Conservation (phyloP, 2,113 vertebrate genomes). For the Alexandromys fortis region DNA sequence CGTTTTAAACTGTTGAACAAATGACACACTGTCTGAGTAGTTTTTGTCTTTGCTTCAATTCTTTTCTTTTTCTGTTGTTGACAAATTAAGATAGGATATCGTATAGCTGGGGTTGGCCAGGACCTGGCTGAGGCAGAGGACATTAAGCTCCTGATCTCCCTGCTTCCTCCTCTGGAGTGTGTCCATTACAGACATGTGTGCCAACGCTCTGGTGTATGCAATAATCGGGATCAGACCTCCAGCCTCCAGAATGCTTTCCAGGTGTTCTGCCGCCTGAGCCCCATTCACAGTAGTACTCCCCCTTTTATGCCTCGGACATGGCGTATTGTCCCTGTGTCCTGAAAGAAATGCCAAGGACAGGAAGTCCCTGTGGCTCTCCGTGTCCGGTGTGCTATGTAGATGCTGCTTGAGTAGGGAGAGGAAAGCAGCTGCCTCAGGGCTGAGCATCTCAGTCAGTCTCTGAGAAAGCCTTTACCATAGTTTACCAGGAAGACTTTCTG, state of each 20-base stretch:
- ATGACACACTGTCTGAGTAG: not conserved
- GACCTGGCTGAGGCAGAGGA: not conserved
- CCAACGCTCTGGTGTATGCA: not conserved
- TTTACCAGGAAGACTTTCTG: slow-evolving; percentile 37
- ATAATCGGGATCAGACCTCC: not conserved
- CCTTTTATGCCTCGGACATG: not conserved
- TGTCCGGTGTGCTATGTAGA: not conserved
- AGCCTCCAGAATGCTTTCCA: too few species aligned
- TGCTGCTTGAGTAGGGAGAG: not conserved
- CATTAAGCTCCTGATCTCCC: not conserved
- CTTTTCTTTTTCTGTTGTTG: not conserved
- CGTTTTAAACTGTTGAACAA: not conserved
- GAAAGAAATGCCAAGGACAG: not conserved
- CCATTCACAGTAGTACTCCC: not conserved
- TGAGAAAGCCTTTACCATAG: not conserved
- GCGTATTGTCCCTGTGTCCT: not conserved
- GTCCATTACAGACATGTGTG: not conserved
- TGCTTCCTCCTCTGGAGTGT: not conserved
- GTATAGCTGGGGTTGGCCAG: not conserved
- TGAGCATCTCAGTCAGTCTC: not conserved
- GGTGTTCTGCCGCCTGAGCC: not conserved
- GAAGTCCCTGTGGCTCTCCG: not conserved
- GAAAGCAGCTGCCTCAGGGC: not conserved
- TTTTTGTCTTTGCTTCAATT: not conserved
- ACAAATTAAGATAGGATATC: not conserved